Conservation (phyloP, 1,140 invertebrate species). For the Camponotus pennsylvanicus region DNA sequence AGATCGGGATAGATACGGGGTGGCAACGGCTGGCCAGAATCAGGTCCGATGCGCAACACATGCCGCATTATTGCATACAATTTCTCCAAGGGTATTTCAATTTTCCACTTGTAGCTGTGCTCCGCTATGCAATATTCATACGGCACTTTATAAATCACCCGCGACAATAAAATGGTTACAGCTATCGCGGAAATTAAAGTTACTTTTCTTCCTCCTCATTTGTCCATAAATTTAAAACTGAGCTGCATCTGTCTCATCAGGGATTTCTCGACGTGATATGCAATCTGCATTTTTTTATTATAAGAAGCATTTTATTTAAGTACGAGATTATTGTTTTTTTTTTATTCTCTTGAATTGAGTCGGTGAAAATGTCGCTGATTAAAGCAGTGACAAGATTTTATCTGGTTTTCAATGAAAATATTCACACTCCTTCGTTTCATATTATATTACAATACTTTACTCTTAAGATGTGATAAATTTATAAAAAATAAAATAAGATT, state of each 20-base stretch:
- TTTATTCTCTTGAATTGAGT: too few species aligned
- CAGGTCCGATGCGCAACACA: slow-evolving; percentile 26
- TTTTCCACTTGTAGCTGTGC: neutral
- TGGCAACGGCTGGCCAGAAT: slow-evolving; percentile 34
- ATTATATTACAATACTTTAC: too few species aligned
- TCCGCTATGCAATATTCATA: neutral
- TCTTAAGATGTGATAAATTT: too few species aligned
- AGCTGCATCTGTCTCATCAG: neutral
- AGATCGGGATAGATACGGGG: slow-evolving; percentile 20
- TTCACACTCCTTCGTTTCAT: too few species aligned
- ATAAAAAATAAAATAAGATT: too few species aligned
- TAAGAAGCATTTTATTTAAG: too few species aligned
- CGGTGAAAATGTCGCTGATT: too few species aligned
- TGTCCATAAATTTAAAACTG: neutral
- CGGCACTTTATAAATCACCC: slow-evolving; percentile 18
- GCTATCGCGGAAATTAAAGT: neutral
- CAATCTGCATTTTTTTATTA: too few species aligned
- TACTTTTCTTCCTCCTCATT: neutral
- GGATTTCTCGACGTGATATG: neutral
- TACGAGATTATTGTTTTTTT: too few species aligned
- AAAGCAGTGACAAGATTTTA: too few species aligned
- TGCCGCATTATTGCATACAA: neutral
- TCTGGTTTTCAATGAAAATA: too few species aligned
- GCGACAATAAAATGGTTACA: slow-evolving; percentile 7
- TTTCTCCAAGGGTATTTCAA: slow-evolving; percentile 12